These are phyloP conservation scores for Tachypleus tridentatus DNA, from an alignment of 1,140 invertebrate genomes.

Conservation along the genomic window DNA sequence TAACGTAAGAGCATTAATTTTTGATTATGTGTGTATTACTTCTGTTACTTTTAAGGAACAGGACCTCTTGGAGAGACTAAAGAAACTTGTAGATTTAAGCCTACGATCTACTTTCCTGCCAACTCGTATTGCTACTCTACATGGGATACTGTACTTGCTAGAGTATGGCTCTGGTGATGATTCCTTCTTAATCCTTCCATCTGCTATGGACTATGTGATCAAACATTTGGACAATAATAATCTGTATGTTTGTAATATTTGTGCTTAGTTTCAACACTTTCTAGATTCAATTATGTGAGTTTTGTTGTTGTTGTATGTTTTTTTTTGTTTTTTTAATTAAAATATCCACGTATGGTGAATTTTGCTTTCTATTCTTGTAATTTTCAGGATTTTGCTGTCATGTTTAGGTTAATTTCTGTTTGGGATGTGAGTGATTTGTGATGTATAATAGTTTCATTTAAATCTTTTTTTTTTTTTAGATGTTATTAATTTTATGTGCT, in stretches of 20 bases:
- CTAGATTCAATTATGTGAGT: neutral
- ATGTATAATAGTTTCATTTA: constrained; percentile 1
- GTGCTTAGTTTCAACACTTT: neutral
- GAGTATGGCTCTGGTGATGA: constrained; percentile 41
- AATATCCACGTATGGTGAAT: too few species aligned
- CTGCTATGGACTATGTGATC: constrained; percentile 54
- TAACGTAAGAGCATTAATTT: too few species aligned
- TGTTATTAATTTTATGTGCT: too few species aligned
- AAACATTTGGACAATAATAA: constrained; percentile 44
- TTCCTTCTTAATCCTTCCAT: constrained; percentile 45
- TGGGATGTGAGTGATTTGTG: neutral
- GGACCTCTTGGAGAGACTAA: constrained; percentile 40
- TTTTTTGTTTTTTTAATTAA: too few species aligned
- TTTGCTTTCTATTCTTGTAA: too few species aligned
- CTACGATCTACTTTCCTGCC: constrained; percentile 52
- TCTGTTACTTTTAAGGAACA: constrained; percentile 10
- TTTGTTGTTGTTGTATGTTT: too few species aligned
- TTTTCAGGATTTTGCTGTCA: neutral
- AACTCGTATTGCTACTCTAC: constrained; percentile 51
- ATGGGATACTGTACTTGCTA: constrained; percentile 65
- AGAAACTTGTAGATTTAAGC: constrained; percentile 48
- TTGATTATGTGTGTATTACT: too few species aligned
- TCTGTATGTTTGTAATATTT: constrained; percentile 27
- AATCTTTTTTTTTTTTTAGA: too few species aligned
- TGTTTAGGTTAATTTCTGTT: neutral